These are phyloP conservation scores for Dolichopus griseipennis DNA, from an alignment of 2,888 invertebrate genomes.

Conservation along the genomic window DNA sequence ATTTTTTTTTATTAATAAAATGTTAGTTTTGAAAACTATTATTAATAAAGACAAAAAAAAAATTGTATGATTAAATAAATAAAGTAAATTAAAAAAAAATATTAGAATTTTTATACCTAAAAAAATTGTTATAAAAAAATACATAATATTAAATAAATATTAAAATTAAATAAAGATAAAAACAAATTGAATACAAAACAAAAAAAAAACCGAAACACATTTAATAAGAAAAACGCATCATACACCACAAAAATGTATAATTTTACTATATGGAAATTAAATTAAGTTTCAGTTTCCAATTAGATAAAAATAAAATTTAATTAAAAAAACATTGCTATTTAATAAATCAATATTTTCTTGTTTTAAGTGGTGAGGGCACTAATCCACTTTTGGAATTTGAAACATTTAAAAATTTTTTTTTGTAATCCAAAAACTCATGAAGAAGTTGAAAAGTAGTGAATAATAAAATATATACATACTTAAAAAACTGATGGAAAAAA, in stretches of 20 bases:
- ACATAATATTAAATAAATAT: not conserved
- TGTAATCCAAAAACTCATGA: too few relatives aligned
- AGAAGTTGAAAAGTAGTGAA: too few relatives aligned
- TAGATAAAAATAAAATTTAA: too few relatives aligned
- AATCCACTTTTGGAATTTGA: too few relatives aligned
- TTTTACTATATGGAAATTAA: too few relatives aligned
- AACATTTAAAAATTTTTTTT: too few relatives aligned
- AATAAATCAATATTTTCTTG: not conserved
- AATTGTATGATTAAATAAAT: not conserved
- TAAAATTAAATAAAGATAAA: not conserved
- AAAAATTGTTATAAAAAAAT: not conserved
- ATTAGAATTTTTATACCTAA: conserved; percentile 4
- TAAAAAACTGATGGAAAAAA: too few relatives aligned
- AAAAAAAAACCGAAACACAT: not conserved
- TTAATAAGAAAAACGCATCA: not conserved
- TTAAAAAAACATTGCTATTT: not conserved
- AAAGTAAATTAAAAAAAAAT: conserved; percentile 4
- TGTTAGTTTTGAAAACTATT: not conserved
- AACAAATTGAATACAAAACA: not conserved
- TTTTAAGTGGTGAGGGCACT: too few relatives aligned
- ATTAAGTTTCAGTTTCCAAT: too few relatives aligned
- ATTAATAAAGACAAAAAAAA: not conserved
- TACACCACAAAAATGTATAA: not conserved
- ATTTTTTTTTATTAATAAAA: not conserved
- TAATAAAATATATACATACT: too few relatives aligned